Conservation (phyloP, 1,140 invertebrate species). For the Drosophila paulistorum region DNA sequence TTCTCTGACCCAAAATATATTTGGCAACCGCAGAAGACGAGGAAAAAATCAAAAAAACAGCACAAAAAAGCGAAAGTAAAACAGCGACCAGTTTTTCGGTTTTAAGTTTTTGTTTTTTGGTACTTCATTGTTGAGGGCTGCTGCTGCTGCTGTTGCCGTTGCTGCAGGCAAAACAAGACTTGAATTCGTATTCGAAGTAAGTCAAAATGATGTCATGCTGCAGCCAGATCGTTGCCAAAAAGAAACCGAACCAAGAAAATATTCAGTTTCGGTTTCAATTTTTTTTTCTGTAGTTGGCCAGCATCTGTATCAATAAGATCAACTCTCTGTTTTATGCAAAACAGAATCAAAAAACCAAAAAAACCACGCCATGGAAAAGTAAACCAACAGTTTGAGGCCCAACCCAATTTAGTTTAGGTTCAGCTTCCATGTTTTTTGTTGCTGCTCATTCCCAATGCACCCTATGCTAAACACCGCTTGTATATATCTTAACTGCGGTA, state of each 20-base stretch:
- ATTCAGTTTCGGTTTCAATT: constrained; percentile 46
- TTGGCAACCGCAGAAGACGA: constrained; percentile 32
- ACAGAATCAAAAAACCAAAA: constrained; percentile 1
- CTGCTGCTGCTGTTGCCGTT: constrained; percentile 46
- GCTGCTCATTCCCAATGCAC: constrained; percentile 5
- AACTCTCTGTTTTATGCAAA: constrained; percentile 45
- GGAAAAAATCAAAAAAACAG: constrained; percentile 50
- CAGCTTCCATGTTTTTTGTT: constrained; percentile 38
- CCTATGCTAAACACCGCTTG: constrained; percentile 47
- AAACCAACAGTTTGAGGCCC: constrained; percentile 64
- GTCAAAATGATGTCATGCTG: constrained; percentile 78
- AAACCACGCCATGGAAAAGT: constrained; percentile 64
- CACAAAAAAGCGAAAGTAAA: constrained; percentile 76
- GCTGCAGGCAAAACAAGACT: constrained; percentile 42
- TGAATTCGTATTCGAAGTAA: constrained; percentile 42
- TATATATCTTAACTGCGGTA: constrained; percentile 67
- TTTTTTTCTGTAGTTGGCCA: constrained; percentile 44
- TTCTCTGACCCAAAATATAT: constrained; percentile 39
- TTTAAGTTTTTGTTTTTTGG: constrained; percentile 29
- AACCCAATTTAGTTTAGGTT: constrained; percentile 58
- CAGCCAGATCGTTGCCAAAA: constrained; percentile 55
- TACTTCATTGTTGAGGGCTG: constrained; percentile 32
- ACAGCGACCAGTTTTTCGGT: constrained; percentile 69
- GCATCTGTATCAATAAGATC: constrained; percentile 61
- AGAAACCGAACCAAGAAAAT: constrained; percentile 21